phyloP scores from a whole-genome alignment of 2,113 vertebrate species.

The Hucho hucho region DNA sequence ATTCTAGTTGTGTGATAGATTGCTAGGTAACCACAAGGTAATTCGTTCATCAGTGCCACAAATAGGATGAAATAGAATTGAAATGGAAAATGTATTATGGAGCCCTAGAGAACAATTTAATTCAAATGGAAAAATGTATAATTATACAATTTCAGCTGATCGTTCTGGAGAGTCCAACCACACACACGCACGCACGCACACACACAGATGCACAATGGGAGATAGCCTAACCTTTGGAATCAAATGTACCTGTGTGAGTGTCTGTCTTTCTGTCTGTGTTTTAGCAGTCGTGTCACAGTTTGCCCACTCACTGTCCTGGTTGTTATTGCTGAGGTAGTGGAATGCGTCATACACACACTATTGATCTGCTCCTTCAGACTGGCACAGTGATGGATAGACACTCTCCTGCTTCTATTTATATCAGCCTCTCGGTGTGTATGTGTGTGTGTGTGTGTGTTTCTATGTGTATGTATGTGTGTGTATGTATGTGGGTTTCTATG shows the following conservation, averaged over 20 bases:
- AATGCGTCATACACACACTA: slow-evolving; percentile 42
- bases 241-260: slow-evolving; percentile 29
- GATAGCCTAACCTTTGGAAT: background rate
- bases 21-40: slow-evolving; percentile 55
- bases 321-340: slow-evolving; percentile 42
- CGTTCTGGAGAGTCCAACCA: slow-evolving; percentile 21
- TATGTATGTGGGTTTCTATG: background rate
- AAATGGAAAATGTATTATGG: slow-evolving; percentile 55
- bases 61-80: slow-evolving; percentile 55
- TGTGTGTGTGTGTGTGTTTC: background rate
- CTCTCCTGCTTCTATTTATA: slow-evolving; percentile 63
- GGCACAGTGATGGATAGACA: slow-evolving; percentile 61
- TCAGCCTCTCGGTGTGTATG: slow-evolving; percentile 10
- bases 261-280: slow-evolving; percentile 11
- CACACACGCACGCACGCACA: background rate
- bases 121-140: slow-evolving; percentile 47
- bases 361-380: slow-evolving; percentile 59
- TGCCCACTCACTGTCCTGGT: slow-evolving; percentile 42
- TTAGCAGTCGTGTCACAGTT: slow-evolving; percentile 48
- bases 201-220: background rate
- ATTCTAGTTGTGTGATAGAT: slow-evolving; percentile 54
- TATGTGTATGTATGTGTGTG: background rate
- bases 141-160: slow-evolving; percentile 41
- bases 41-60: slow-evolving; percentile 59
- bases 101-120: slow-evolving; percentile 36